phyloP scores from a whole-genome alignment of 2,113 vertebrate genomes.

The Takifugu bimaculatus region DNA sequence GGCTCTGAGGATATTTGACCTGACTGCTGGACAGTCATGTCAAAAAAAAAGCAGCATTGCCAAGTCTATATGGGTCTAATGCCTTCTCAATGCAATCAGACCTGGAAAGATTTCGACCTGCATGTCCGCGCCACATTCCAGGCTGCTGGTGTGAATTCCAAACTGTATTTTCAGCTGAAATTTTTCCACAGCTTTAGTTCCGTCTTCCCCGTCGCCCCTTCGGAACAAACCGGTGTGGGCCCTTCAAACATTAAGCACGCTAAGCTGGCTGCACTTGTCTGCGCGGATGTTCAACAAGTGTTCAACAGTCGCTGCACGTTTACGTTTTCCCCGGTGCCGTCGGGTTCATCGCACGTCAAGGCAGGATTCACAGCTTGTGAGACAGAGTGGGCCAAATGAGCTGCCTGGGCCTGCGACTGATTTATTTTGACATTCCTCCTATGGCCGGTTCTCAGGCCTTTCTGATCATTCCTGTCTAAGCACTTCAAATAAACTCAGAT shows the following conservation, averaged over 20 bases:
- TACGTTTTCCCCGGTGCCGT: slow-evolving; percentile 4
- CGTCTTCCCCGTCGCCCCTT: slow-evolving; percentile 39
- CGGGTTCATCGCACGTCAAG: background rate
- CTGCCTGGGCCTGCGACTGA: slow-evolving; percentile 19
- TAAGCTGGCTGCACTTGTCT: slow-evolving; percentile 34
- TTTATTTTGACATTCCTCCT: slow-evolving; percentile 60
- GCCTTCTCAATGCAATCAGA: slow-evolving; percentile 1
- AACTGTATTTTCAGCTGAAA: slow-evolving; percentile 30
- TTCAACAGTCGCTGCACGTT: slow-evolving; percentile 12
- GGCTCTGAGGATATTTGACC: slow-evolving; percentile 17
- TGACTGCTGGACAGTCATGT: slow-evolving; percentile 19
- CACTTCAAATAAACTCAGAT: slow-evolving; percentile 59
- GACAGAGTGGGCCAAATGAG: slow-evolving; percentile 12
- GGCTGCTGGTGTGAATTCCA: slow-evolving; percentile 25
- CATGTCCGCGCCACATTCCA: slow-evolving; percentile 35
- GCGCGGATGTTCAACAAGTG: slow-evolving; percentile 22
- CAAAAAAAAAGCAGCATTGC: slow-evolving; percentile 11
- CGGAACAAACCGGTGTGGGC: slow-evolving; percentile 23
- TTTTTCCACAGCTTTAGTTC: slow-evolving; percentile 41
- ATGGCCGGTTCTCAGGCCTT: slow-evolving; percentile 45
- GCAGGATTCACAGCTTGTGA: background rate
- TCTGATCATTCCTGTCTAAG: slow-evolving; percentile 38
- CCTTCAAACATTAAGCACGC: slow-evolving; percentile 31
- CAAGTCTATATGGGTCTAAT: slow-evolving; percentile 5
- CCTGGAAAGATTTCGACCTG: slow-evolving; percentile 32